A percentile compares a stretch with the other conserved stretches of the same genome.
Evolutionary conservation across 2,888 invertebrate genomes (phyloP).

Genomic region (Orchesellides sinensis): DNA sequence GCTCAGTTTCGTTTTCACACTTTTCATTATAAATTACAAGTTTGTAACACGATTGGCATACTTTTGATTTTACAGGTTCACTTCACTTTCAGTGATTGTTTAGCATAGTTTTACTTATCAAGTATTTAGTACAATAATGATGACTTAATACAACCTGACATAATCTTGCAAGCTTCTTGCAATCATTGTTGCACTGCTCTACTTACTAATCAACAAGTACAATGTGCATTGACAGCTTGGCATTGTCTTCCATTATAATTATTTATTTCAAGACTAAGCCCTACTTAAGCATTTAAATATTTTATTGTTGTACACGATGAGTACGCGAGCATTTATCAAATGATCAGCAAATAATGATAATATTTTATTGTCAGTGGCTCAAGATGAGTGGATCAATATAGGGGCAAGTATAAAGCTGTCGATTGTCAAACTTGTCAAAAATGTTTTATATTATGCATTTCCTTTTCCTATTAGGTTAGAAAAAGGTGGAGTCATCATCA

Average conservation of each 20-base stretch:
- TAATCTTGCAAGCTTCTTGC: slow-evolving; percentile 47
- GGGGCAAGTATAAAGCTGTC: not conserved
- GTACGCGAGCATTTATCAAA: slow-evolving; percentile 34
- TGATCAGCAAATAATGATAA: slow-evolving; percentile 32
- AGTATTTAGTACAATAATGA: slow-evolving; percentile 3
- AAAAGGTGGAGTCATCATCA: slow-evolving; percentile 44
- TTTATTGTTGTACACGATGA: too few species aligned
- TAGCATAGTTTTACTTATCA: slow-evolving; percentile 3
- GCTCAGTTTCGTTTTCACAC: too few species aligned
- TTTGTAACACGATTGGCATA: slow-evolving; percentile 53
- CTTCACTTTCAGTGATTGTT: not conserved
- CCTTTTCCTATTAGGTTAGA: slow-evolving; percentile 44
- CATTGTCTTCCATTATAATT: slow-evolving; percentile 41
- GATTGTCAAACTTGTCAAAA: slow-evolving; percentile 53
- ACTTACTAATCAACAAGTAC: too few species aligned
- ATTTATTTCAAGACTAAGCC: slow-evolving; percentile 56
- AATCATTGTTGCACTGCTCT: slow-evolving; percentile 48
- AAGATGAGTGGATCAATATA: slow-evolving; percentile 28
- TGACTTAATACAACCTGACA: slow-evolving; percentile 51
- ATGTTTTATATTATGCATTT: too few species aligned
- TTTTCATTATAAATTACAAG: too few species aligned
- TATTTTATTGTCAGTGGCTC: slow-evolving; percentile 26
- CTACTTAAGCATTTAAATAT: slow-evolving; percentile 46
- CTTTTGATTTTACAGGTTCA: slow-evolving; percentile 8
- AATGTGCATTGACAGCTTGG: slow-evolving; percentile 52